phyloP scores from a whole-genome alignment of 2,113 vertebrate genomes.

The Sprattus sprattus region DNA sequence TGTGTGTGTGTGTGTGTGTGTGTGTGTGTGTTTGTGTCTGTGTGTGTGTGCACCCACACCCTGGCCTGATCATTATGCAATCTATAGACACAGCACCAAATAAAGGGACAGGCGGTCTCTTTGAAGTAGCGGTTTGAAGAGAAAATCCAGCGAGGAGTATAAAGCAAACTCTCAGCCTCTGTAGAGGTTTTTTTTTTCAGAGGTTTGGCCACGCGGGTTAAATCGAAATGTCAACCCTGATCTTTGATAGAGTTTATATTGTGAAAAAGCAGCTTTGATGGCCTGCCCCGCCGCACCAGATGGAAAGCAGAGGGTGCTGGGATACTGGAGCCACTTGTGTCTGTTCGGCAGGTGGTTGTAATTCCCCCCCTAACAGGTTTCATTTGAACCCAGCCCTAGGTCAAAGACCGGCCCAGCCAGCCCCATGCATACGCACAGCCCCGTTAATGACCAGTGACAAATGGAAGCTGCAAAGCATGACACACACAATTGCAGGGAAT shows the following conservation, averaged over 20 bases:
- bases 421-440: constrained; percentile 32
- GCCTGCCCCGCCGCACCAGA: neutral
- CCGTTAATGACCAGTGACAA: constrained; percentile 62
- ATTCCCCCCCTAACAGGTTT: constrained; percentile 43
- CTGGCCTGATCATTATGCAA: neutral
- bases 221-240: constrained; percentile 18
- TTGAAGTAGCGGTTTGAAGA: neutral
- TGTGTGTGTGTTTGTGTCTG: neutral
- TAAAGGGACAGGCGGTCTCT: neutral
- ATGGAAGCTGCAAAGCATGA: constrained; percentile 65
- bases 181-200: neutral
- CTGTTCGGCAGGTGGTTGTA: constrained; percentile 31
- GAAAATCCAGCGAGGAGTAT: neutral
- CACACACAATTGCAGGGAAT: constrained; percentile 58
- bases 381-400: constrained; percentile 43
- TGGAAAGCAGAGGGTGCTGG: neutral
- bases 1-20: neutral
- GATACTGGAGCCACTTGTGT: neutral
- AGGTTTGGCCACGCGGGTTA: neutral
- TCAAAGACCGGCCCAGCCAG: constrained; percentile 46
- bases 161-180: neutral
- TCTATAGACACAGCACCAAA: constrained; percentile 4
- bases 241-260: constrained; percentile 15
- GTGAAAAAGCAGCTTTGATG: constrained; percentile 7
- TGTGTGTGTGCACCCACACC: neutral